These are phyloP conservation scores for Heliconius aoede DNA, from an alignment of 2,888 invertebrate genomes.

Conservation along the genomic window DNA sequence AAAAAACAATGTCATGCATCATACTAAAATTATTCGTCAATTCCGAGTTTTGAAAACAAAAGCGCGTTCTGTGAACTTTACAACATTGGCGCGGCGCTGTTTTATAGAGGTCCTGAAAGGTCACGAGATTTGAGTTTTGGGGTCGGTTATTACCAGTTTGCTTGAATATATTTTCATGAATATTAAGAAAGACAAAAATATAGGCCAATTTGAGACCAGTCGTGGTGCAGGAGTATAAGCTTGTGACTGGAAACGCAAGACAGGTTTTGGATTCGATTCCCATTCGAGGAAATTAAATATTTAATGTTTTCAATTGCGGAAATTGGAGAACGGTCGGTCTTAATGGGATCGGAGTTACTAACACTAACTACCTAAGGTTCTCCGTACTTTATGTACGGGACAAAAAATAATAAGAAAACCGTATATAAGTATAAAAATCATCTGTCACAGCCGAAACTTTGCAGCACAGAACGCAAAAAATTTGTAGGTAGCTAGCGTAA, in stretches of 20 bases:
- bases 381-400: too few species aligned
- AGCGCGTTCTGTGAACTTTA: conserved; percentile 15
- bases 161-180: neutral
- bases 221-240: too few species aligned
- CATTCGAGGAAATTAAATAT: too few species aligned
- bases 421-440: neutral
- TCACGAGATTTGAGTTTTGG: conserved; percentile 15
- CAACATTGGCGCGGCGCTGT: neutral
- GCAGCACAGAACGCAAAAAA: neutral
- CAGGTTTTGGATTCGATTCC: too few species aligned
- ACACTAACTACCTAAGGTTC: too few species aligned
- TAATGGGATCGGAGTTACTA: too few species aligned
- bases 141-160: neutral
- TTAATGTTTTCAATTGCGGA: too few species aligned
- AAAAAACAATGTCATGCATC: neutral
- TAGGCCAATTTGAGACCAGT: neutral
- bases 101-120: conserved; percentile 18
- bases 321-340: too few species aligned
- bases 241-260: too few species aligned
- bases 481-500: neutral
- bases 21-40: conserved; percentile 1
- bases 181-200: neutral
- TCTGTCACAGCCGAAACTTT: too few species aligned
- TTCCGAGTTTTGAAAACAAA: neutral
- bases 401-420: neutral